Conservation (phyloP, 2,113 vertebrate genomes). For the Coracopsis vasa region DNA sequence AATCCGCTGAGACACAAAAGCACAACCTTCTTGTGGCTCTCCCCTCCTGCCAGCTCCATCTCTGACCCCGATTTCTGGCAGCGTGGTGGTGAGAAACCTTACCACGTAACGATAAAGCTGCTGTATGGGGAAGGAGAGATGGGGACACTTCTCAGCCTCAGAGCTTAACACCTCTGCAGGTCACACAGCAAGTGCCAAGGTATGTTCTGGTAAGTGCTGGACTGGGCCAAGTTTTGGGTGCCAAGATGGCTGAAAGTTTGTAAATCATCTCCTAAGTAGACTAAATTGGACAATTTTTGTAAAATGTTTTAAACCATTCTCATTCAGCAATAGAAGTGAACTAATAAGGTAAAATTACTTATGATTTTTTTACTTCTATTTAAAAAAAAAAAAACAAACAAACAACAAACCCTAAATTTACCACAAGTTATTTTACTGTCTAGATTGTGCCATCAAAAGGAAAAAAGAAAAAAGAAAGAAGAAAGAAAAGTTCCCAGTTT, state of each 20-base stretch:
- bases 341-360: slow-evolving; percentile 72
- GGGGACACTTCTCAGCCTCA: background rate
- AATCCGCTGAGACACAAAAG: background rate
- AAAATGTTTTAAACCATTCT: slow-evolving; percentile 54
- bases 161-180: background rate
- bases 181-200: background rate
- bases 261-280: slow-evolving; percentile 4
- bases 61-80: background rate
- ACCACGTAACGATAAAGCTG: background rate
- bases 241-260: background rate
- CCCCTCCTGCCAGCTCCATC: background rate
- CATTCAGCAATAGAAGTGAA: slow-evolving; percentile 61
- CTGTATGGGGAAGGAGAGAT: background rate
- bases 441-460: slow-evolving; percentile 50
- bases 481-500: slow-evolving; percentile 60
- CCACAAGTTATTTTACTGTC: slow-evolving; percentile 27
- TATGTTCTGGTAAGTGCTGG: background rate
- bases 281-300: slow-evolving; percentile 37
- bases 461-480: background rate
- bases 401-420: slow-evolving; percentile 20
- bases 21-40: background rate
- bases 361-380: slow-evolving; percentile 38
- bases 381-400: background rate
- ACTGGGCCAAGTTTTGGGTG: background rate
- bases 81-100: background rate